Conservation (phyloP, 2,113 vertebrate genomes). For the Microcebus ravelobensis region DNA sequence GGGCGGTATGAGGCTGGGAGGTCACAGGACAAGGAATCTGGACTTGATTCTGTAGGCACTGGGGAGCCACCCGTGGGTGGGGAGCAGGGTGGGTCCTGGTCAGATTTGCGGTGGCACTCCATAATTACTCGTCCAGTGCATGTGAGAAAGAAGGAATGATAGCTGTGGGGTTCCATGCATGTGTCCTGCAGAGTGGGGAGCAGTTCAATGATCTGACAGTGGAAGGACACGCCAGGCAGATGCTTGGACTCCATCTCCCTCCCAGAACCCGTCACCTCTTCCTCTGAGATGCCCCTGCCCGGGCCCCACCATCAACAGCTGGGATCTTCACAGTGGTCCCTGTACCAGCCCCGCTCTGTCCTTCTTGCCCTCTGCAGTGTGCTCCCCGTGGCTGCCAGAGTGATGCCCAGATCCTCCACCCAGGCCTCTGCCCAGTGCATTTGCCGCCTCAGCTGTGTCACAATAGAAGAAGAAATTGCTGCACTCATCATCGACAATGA, state of each 20-base stretch:
- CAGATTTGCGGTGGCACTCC: neutral
- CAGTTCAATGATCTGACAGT: neutral
- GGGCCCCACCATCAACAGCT: neutral
- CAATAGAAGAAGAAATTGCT: neutral
- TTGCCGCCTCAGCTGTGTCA: neutral
- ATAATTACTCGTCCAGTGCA: neutral
- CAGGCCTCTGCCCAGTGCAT: neutral
- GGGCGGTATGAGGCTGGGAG: neutral
- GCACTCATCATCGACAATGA: conserved; percentile 63
- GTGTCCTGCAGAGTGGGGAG: neutral
- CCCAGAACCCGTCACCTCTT: neutral
- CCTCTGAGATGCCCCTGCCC: neutral
- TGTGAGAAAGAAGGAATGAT: neutral
- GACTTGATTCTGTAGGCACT: neutral
- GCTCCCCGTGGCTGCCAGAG: neutral
- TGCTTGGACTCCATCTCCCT: neutral
- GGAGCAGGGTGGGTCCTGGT: neutral
- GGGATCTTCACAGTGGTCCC: neutral
- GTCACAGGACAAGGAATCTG: neutral
- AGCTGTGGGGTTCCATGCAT: neutral
- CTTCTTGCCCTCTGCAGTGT: neutral
- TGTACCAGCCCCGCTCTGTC: neutral
- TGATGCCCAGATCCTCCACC: neutral
- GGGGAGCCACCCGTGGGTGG: neutral
- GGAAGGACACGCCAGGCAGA: neutral